A percentile compares a stretch with the other conserved stretches of the same genome.
These are phyloP conservation scores for Diplogasteroides magnus DNA, from an alignment of 1,140 invertebrate genomes.

Conservation along the genomic window DNA sequence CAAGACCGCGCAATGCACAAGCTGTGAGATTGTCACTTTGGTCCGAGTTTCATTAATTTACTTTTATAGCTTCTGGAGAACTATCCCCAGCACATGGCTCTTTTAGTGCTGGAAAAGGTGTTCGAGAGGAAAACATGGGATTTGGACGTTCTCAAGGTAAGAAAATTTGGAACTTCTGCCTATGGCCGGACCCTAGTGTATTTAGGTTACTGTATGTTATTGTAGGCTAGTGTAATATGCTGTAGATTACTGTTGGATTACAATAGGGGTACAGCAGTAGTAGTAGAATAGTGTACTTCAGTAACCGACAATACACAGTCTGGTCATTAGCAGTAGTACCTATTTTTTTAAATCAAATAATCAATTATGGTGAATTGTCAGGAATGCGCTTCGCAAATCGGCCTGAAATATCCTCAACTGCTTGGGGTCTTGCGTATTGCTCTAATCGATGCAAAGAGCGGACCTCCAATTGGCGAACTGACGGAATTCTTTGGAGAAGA, in stretches of 20 bases:
- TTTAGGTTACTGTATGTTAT: too few species aligned
- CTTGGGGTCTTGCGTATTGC: constrained; percentile 13
- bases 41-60: not conserved
- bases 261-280: too few species aligned
- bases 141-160: constrained; percentile 8
- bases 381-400: constrained; percentile 21
- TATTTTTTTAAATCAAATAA: not conserved
- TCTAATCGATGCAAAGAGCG: constrained; percentile 38
- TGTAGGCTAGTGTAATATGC: too few species aligned
- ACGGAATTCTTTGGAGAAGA: constrained; percentile 35
- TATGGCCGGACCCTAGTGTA: too few species aligned
- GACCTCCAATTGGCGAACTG: constrained; percentile 38
- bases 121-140: not conserved
- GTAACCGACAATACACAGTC: too few species aligned
- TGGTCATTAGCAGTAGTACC: too few species aligned
- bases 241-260: too few species aligned
- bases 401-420: constrained; percentile 27
- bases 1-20: constrained; percentile 12
- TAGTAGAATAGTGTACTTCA: too few species aligned
- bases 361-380: constrained; percentile 25
- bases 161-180: not conserved
- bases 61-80: not conserved
- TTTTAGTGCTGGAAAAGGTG: not conserved
- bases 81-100: constrained; percentile 10
- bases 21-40: constrained; percentile 8